Evolutionary conservation across 2,797 vertebrate genomes (phyloP), one percentile per base, ranked within the genome.

Genomic region (Echeneis naucrates): DNA sequence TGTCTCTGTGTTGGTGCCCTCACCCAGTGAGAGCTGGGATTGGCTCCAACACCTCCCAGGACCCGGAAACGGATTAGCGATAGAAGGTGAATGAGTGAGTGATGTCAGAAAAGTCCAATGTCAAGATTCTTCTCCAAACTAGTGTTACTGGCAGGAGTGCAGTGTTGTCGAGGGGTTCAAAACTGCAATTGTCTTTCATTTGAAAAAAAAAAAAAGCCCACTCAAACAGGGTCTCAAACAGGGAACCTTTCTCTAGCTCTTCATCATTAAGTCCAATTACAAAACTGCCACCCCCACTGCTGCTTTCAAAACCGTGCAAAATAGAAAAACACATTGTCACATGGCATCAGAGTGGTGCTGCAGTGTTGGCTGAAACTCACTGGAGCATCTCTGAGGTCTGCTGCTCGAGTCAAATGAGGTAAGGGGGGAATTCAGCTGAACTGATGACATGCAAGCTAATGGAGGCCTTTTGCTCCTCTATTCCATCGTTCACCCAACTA

Each of bases 201-300:
- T n/a, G n/a, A n/a, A 19, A 50, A 70, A 70, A 53, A 45, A 27
- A 24, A 9, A 5, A 1, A 70, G 50, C 30, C n/a, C n/a, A n/a
- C n/a, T n/a, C n/a, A n/a, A 47, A 32, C 38, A 40, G 33, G 21
- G 80, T 32, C 58, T 77, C 56, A 59, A 75, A 70, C 33, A 33
- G 38, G 8, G 52, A 65, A 56, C 60, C 48, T 45, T 38, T 30
- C 68, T 42, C 75, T 47, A 44, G 72, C 47, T 52, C 62, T 54
- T 57, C 69, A 85, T 93, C 90, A 89, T 94, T 94, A 93, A 62
- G 73, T 89, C 78, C 87, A 93, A 93, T 94, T 93, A 93, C 68
- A 81, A 75, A 84, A 66, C 79, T 67, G 82, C 83, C 91, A 82
- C 54, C 92, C 87, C 71, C 44, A 5, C 54, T 16, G 54, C 76